phyloP scores from a whole-genome alignment of 2,888 invertebrate genomes.

The Phanerotoma sp. region DNA sequence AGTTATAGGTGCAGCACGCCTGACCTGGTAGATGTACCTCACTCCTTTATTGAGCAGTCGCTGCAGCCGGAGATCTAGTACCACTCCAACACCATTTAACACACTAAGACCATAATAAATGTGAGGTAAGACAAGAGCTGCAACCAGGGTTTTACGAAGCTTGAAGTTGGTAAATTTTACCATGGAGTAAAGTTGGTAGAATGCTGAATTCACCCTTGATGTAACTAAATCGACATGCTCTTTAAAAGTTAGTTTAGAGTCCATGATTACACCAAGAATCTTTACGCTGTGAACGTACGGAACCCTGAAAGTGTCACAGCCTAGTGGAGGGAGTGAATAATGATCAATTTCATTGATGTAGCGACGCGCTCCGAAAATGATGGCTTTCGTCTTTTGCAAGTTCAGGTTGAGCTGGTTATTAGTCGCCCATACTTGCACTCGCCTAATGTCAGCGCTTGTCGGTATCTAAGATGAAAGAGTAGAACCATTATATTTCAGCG shows the following conservation, averaged over 20 bases:
- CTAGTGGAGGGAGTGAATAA: too few relatives aligned
- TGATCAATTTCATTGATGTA: too few relatives aligned
- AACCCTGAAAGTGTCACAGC: not conserved
- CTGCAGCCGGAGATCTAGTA: not conserved
- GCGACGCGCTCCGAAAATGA: too few relatives aligned
- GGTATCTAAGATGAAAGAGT: too few relatives aligned
- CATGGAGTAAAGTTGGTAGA: not conserved
- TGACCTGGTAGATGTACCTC: not conserved
- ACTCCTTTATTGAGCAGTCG: not conserved
- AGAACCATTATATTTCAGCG: too few relatives aligned
- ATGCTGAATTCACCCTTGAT: not conserved
- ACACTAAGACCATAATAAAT: not conserved
- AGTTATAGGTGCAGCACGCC: too few relatives aligned
- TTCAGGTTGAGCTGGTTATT: too few relatives aligned
- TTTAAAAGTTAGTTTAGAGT: not conserved
- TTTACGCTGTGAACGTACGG: not conserved
- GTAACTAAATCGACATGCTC: not conserved
- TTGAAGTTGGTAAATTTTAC: not conserved
- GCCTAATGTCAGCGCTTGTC: too few relatives aligned
- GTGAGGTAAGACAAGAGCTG: not conserved
- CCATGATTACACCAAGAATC: too few relatives aligned
- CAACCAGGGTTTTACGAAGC: not conserved
- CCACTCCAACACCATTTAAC: not conserved
- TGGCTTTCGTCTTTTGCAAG: too few relatives aligned
- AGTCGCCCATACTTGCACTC: too few relatives aligned